Percentiles rank a stretch among this genome's conserved stretches.
Conservation (phyloP, 2,113 vertebrate species). For the Guaruba guarouba region DNA sequence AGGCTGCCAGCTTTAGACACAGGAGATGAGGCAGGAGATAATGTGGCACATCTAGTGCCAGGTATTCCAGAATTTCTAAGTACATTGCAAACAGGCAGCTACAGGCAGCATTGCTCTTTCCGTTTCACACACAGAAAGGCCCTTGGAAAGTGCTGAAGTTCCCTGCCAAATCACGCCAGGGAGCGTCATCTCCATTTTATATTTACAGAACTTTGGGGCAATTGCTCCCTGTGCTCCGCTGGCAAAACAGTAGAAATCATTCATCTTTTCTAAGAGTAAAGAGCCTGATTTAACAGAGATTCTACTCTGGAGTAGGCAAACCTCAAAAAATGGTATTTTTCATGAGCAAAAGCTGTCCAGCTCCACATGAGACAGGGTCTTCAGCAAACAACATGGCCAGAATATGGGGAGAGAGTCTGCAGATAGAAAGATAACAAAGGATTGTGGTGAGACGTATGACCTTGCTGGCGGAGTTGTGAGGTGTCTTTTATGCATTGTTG, state of each 20-base stretch:
- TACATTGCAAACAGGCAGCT: background rate
- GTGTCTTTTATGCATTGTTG: background rate
- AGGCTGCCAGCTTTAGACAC: background rate
- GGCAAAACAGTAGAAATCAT: background rate
- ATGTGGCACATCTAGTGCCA: background rate
- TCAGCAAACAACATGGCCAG: background rate
- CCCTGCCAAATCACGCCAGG: background rate
- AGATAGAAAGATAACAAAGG: background rate
- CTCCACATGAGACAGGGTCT: background rate
- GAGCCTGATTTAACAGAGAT: background rate
- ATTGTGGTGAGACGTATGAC: rapidly evolving
- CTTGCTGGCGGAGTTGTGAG: background rate
- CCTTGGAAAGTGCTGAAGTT: background rate
- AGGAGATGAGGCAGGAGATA: constrained; percentile 11
- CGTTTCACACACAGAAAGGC: background rate
- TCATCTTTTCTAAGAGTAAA: background rate
- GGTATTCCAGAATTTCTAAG: constrained; percentile 21
- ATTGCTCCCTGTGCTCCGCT: background rate
- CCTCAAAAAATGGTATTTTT: background rate
- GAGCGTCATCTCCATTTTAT: background rate
- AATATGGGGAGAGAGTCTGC: background rate
- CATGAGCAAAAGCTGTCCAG: background rate
- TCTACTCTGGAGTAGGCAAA: background rate
- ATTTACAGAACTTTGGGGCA: background rate
- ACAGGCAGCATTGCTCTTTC: background rate